These are phyloP conservation scores for Caenorhabditis sp. DNA, from an alignment of 2,888 invertebrate species.

Conservation along the genomic window DNA sequence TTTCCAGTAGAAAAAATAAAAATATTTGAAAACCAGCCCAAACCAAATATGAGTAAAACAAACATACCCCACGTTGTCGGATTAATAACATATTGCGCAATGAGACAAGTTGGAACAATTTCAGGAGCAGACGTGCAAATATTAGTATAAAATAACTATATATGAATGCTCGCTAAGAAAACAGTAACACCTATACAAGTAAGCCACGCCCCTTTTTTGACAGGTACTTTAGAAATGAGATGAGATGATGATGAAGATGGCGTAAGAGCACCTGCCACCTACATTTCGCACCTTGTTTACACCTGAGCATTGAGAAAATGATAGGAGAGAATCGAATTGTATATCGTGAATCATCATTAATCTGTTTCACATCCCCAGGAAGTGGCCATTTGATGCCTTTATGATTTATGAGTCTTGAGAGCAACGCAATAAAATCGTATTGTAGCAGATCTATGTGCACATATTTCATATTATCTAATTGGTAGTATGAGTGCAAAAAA, in stretches of 20 bases:
- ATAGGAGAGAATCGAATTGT: too few relatives aligned
- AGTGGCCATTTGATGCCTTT: not conserved
- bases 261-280: slow-evolving; percentile 4
- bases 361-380: too few relatives aligned
- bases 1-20: not conserved
- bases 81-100: slow-evolving; percentile 11
- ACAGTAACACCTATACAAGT: slow-evolving; percentile 25
- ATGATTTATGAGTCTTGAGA: not conserved
- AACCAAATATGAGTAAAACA: slow-evolving; percentile 22
- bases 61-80: slow-evolving; percentile 41
- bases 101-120: not conserved
- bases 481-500: too few relatives aligned
- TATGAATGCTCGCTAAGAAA: not conserved
- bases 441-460: too few relatives aligned
- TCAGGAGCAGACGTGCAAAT: not conserved
- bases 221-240: not conserved
- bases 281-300: slow-evolving; percentile 19
- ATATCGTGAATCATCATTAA: too few relatives aligned
- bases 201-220: slow-evolving; percentile 13
- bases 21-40: slow-evolving; percentile 1
- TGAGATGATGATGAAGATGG: not conserved
- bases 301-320: not conserved
- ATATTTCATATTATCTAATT: too few relatives aligned
- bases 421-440: too few relatives aligned
- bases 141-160: slow-evolving; percentile 3